Conservation (phyloP, 2,797 vertebrate genomes). For the Darevskia mixta region DNA sequence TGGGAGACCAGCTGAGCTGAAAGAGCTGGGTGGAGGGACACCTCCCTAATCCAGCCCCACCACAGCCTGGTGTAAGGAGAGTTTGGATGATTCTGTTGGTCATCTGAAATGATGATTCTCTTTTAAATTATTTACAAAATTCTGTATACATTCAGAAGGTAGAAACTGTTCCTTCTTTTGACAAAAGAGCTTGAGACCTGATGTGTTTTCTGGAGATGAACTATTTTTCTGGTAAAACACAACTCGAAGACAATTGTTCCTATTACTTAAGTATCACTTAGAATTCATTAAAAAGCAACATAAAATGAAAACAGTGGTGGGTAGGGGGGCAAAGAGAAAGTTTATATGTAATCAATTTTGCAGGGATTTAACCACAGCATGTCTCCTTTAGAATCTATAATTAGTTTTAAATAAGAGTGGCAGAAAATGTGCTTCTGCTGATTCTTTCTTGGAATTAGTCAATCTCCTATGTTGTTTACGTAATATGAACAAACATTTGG, state of each 20-base stretch:
- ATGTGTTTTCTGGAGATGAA: background rate
- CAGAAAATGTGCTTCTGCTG: background rate
- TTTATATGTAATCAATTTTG: background rate
- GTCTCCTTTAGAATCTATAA: background rate
- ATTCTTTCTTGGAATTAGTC: constrained; percentile 2
- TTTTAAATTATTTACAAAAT: too few relatives aligned
- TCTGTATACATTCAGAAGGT: background rate
- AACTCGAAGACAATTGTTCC: background rate
- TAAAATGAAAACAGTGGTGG: background rate
- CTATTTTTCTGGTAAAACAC: background rate
- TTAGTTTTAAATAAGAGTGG: background rate
- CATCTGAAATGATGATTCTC: too few relatives aligned
- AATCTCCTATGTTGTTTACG: constrained; percentile 8
- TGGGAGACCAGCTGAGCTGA: too few relatives aligned
- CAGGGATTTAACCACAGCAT: background rate
- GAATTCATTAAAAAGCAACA: background rate
- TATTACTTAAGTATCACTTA: background rate
- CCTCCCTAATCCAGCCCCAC: too few relatives aligned
- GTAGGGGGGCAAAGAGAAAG: background rate
- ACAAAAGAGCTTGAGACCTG: background rate
- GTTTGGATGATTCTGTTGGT: too few relatives aligned
- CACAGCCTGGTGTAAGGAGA: too few relatives aligned
- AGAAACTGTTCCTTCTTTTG: background rate
- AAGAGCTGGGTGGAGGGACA: too few relatives aligned
- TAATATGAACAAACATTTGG: background rate